Evolutionary conservation across 2,888 invertebrate genomes (phyloP).

Genomic region (Drosophila dives): DNA sequence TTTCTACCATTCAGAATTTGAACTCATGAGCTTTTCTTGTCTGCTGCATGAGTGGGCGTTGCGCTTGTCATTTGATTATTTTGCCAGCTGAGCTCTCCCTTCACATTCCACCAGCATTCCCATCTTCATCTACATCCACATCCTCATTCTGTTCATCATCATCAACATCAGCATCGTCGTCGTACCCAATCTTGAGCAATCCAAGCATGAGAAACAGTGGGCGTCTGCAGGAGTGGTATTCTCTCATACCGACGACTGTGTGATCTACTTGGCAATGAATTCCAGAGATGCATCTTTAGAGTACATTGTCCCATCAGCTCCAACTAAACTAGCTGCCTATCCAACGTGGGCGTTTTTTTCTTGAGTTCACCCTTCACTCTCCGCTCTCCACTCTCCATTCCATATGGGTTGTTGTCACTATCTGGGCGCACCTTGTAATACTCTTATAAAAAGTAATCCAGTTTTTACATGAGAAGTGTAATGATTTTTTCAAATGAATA

Average conservation of each 20-base stretch:
- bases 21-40: constrained; percentile 41
- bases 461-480: not conserved
- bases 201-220: constrained; percentile 37
- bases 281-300: constrained; percentile 45
- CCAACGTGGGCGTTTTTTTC: constrained; percentile 56
- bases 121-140: constrained; percentile 17
- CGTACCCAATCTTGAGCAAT: constrained; percentile 6
- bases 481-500: not conserved
- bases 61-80: constrained; percentile 50
- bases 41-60: constrained; percentile 49
- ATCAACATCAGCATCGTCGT: constrained; percentile 14
- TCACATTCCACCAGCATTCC: constrained; percentile 24
- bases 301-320: constrained; percentile 26
- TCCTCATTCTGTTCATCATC: constrained; percentile 13
- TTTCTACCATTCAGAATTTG: constrained; percentile 17
- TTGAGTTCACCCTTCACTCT: constrained; percentile 14
- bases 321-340: constrained; percentile 47
- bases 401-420: constrained; percentile 25
- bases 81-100: constrained; percentile 14
- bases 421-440: constrained; percentile 26
- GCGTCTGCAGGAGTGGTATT: constrained; percentile 54
- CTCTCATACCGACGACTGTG: constrained; percentile 41
- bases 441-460: not conserved
- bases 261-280: constrained; percentile 69
- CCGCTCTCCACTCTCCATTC: not conserved